Evolutionary conservation across 2,888 invertebrate species (phyloP).

Genomic region (Steinernema scapterisci): DNA sequence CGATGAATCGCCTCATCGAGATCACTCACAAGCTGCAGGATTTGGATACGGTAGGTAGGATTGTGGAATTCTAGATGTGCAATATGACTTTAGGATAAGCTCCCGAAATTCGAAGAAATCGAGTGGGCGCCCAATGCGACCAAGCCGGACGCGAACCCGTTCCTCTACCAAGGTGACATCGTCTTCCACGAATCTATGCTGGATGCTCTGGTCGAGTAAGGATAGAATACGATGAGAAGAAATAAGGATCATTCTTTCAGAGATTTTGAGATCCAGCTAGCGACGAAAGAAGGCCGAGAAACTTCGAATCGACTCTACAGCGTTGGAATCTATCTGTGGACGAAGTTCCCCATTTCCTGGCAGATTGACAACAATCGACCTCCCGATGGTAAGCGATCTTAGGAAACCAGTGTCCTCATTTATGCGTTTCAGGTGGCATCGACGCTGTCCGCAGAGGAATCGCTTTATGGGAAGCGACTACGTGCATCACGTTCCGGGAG

Average conservation of each 20-base stretch:
- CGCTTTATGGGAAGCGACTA: not conserved
- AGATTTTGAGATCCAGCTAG: not conserved
- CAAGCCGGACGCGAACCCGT: conserved; percentile 44
- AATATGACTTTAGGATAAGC: not conserved
- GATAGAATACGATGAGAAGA: too few relatives aligned
- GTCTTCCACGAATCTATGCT: conserved; percentile 43
- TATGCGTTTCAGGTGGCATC: not conserved
- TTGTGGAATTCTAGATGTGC: not conserved
- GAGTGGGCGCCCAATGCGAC: not conserved
- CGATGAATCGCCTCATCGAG: conserved; percentile 11
- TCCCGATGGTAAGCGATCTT: not conserved
- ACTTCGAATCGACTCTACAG: not conserved
- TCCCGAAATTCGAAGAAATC: not conserved
- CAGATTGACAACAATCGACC: not conserved
- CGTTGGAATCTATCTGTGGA: not conserved
- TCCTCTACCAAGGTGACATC: conserved; percentile 55
- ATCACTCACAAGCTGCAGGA: conserved; percentile 7
- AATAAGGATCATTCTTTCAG: not conserved
- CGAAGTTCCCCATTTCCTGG: not conserved
- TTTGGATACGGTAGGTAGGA: not conserved
- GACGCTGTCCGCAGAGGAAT: not conserved
- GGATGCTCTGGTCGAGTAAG: conserved; percentile 3
- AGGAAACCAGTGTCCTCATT: too few relatives aligned
- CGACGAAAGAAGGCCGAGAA: not conserved
- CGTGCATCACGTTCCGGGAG: not conserved